Percentiles rank a stretch among this genome's conserved stretches.
These are phyloP conservation scores for Pseudomyrmex dendroicus DNA, from an alignment of 1,140 invertebrate genomes.

Conservation along the genomic window DNA sequence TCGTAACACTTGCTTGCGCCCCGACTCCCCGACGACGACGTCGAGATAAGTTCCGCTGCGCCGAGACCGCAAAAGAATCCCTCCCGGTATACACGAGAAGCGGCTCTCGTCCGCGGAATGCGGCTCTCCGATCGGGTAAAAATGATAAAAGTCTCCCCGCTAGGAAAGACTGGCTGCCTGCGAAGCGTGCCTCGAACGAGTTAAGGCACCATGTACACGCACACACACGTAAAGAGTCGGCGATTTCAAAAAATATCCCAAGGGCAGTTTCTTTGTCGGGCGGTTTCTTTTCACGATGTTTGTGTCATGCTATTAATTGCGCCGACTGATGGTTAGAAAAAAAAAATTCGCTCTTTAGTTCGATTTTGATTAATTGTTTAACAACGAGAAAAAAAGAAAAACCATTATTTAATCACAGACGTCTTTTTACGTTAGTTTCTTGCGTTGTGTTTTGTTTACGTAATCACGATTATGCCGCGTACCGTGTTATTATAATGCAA, in stretches of 20 bases:
- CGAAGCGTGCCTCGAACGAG: background rate
- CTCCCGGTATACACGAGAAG: conserved; percentile 15
- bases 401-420: conserved; percentile 3
- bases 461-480: no score
- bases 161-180: conserved; percentile 34
- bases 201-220: no score
- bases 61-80: conserved; percentile 30
- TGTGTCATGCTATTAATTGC: no score
- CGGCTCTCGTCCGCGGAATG: conserved; percentile 37
- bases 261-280: no score
- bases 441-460: background rate
- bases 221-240: no score
- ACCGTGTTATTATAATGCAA: no score
- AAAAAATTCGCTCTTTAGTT: background rate
- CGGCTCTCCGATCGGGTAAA: conserved; percentile 45
- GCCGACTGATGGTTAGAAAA: no score
- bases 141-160: conserved; percentile 53
- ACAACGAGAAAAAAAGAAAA: background rate
- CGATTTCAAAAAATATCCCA: background rate
- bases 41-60: conserved; percentile 47
- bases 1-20: conserved; percentile 19
- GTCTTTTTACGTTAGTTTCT: background rate
- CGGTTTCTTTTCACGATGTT: no score
- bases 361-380: background rate
- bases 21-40: conserved; percentile 5